Evolutionary conservation across 2,888 invertebrate species (phyloP), one percentile per base, ranked within the genome.

Genomic region (Onthophagus sagittarius): DNA sequence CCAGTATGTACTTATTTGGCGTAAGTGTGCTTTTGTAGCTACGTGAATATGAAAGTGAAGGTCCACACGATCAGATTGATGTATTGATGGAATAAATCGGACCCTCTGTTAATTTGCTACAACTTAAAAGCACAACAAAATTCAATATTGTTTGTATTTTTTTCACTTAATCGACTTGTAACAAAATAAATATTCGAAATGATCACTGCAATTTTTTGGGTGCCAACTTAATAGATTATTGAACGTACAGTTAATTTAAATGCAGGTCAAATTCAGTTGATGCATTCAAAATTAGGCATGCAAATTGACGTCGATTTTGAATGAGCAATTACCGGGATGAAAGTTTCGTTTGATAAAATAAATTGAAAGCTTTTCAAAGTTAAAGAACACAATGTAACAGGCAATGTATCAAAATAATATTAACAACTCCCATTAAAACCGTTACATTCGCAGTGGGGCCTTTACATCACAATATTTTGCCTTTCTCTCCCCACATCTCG

Each of bases 221-320:
- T 79, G 96, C 83, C 92, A 95, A 0, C 93, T 93, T 78, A 89
- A 94, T 11, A 96, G 96, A 7, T 90, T 90, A 94, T 84, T 94
- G 90, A 82, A 88, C 90, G 94, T 94, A 83, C 92, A 93, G 32
- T 67, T 4, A 53, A 53, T 23, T 67, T 67, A 1, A 23, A 15
- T 65, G 23, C 65, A 31, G 9, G 39, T 53, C 39, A 53, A 53
- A 53, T 53, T 53, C 6, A 1, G 39, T 53, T 7, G 39, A 11
- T 53, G 39, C 6, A 53, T 53, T 53, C 39, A 53, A 53, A 53
- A 53, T 53, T n/a, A n/a, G 11, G 39, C 6, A 53, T 53, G 39
- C 11, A 53, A 53, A 53, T 53, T 53, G 6, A 4, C 39, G 39
- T 4, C 4, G 39, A 53, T 53, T 23, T 53, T 53, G 39, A 11